Base-by-base conservation (phyloP, 2,888 invertebrate genomes). In the Aromia moschata region DNA sequence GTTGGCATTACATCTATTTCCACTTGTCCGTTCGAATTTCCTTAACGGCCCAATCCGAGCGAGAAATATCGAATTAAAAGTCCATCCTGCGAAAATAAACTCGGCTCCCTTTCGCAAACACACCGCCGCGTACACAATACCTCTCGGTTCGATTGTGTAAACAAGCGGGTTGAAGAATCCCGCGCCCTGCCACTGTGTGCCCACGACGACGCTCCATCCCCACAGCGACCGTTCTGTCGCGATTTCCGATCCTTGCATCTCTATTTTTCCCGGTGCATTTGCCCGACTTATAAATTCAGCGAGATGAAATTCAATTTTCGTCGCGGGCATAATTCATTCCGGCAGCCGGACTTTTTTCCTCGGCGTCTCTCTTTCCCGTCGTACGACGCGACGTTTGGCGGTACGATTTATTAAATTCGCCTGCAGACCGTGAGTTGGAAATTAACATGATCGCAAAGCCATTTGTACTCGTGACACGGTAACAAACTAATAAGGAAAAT, bases 221-320 rank as follows among this genome's bases (percentile, higher is more conserved):
- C n/a, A 40, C 16, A 40, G 18, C 15, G 17, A 17, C 40, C 15
- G 43, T 20, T 15, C n/a, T n/a, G 7, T 25, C 3, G 18, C 9
- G 47, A 47, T 47, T 33, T 18, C 18, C 47, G 37, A 36, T 47
- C 18, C 36, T 12, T 33, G 18, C 7, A 33, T 20, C 18, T 11
- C 33, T 36, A 17, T n/a, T 37, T 36, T 33, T 7, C 47, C 11
- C 20, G 47, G 31, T 46, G 45, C 45, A 46, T 33, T 46, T 44
- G 31, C 45, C 16, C 31, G 31, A 46, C 31, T 46, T 46, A 33
- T 46, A 30, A 33, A 31, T 16, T 17, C 18, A 3, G 12, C 31
- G 44, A 15, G 30, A 45, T 45, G 37, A 47, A 47, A 47, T 47
- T 47, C 47, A 47, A 47, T 47, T 47, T 36, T 36, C 18, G 10